These are phyloP conservation scores for Gallinago solitaria DNA, from an alignment of 2,797 vertebrate species.

Conservation along the genomic window DNA sequence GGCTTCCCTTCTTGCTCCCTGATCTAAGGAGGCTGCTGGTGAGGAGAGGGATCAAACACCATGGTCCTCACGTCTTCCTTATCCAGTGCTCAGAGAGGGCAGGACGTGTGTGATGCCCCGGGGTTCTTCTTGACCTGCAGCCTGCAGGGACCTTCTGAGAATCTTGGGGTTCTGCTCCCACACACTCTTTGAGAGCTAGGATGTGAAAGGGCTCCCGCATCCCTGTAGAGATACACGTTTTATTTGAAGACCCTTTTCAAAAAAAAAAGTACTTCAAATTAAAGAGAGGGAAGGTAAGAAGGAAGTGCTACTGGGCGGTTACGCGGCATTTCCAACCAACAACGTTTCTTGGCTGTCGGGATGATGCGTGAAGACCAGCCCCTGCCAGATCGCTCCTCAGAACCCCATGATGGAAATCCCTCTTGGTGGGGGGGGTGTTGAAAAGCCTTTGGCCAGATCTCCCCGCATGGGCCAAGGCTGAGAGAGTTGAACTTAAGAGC, in stretches of 20 bases:
- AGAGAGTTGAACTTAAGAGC: not conserved
- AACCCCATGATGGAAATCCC: not conserved
- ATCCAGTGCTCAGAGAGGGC: not conserved
- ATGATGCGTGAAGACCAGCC: not conserved
- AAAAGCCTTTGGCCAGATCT: not conserved
- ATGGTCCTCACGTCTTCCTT: not conserved
- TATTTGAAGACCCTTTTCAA: not conserved
- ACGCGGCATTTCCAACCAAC: not conserved
- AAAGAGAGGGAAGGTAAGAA: not conserved
- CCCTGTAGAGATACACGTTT: not conserved
- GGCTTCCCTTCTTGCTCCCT: not conserved
- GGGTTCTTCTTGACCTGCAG: not conserved
- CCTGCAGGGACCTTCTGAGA: not conserved
- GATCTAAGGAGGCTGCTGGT: not conserved
- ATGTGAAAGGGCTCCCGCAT: not conserved
- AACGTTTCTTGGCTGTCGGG: not conserved
- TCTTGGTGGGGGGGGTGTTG: not conserved
- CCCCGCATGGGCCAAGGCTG: not conserved
- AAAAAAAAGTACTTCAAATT: not conserved
- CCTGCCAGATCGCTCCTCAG: not conserved
- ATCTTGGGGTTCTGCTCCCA: not conserved
- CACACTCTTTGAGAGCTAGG: not conserved
- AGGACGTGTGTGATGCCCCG: accelerated
- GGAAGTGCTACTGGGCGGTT: not conserved
- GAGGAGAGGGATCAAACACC: not conserved